Percentiles rank a stretch among this genome's conserved stretches.
Evolutionary conservation across 2,797 vertebrate species (phyloP).

Genomic region (Amphiprion clarkii): DNA sequence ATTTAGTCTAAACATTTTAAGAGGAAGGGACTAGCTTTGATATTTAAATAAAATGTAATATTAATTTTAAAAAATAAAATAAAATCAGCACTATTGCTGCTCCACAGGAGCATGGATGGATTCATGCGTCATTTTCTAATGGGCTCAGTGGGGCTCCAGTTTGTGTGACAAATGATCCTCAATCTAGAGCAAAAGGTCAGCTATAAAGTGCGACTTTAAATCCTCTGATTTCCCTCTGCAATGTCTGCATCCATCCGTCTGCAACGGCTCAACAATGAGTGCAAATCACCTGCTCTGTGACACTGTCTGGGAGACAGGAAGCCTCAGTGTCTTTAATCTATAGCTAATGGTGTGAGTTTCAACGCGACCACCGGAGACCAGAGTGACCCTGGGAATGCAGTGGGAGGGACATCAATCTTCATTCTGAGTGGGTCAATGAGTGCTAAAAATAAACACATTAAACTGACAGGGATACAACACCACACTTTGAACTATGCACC

Average conservation of each 20-base stretch:
- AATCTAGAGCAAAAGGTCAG: conserved; percentile 28
- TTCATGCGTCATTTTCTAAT: neutral
- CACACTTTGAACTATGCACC: conserved; percentile 26
- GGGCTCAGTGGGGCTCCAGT: neutral
- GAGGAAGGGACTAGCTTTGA: too few species aligned
- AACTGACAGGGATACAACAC: conserved; percentile 34
- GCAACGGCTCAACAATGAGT: neutral
- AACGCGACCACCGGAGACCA: conserved; percentile 3
- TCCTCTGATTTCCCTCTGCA: neutral
- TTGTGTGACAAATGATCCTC: conserved; percentile 2
- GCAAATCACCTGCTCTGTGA: conserved; percentile 41
- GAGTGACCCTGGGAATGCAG: conserved; percentile 38
- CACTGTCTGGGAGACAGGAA: conserved; percentile 19
- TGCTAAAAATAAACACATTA: conserved; percentile 60
- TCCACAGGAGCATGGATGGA: too few species aligned
- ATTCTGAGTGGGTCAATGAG: conserved; percentile 46
- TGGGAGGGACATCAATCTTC: conserved; percentile 57
- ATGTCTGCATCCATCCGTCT: too few species aligned
- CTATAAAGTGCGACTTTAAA: neutral
- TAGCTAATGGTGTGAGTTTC: conserved; percentile 42
- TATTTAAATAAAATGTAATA: too few species aligned
- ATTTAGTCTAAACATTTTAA: too few species aligned
- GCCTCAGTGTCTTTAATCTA: conserved; percentile 37
- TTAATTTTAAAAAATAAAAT: too few species aligned
- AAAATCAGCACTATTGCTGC: too few species aligned